Conservation (phyloP, 2,797 vertebrate genomes). For the Melanotaenia pygmaea region DNA sequence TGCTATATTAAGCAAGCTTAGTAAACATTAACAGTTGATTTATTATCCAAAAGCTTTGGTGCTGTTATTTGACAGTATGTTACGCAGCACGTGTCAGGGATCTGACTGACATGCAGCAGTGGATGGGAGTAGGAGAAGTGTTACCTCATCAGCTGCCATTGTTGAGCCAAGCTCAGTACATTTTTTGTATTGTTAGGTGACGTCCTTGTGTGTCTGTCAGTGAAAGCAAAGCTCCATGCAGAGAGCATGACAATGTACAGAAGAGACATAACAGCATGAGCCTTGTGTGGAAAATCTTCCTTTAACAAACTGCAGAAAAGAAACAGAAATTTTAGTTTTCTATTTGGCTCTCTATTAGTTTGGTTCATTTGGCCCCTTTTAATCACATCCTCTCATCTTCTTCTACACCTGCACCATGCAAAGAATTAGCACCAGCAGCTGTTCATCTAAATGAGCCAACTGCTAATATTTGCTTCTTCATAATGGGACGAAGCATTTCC, state of each 20-base stretch:
- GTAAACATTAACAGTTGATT: not conserved
- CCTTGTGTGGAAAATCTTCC: too few relatives aligned
- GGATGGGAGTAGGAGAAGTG: too few relatives aligned
- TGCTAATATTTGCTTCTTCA: not conserved
- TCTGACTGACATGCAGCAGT: not conserved
- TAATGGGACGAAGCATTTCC: not conserved
- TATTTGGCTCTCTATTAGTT: too few relatives aligned
- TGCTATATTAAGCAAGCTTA: constrained; percentile 3
- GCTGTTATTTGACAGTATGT: not conserved
- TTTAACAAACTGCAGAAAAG: too few relatives aligned
- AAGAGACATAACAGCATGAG: too few relatives aligned
- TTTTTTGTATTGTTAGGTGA: too few relatives aligned
- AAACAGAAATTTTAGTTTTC: too few relatives aligned
- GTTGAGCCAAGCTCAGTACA: too few relatives aligned
- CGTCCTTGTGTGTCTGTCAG: too few relatives aligned
- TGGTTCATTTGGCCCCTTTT: not conserved
- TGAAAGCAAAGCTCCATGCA: too few relatives aligned
- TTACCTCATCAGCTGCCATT: too few relatives aligned
- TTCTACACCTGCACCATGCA: not conserved
- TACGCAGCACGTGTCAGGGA: not conserved
- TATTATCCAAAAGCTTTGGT: not conserved
- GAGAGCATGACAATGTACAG: too few relatives aligned
- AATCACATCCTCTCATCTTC: not conserved
- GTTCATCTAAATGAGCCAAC: not conserved
- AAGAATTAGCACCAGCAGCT: not conserved